Base-by-base conservation (phyloP, 2,113 vertebrate genomes). In the Petrocephalus microphthalmus region DNA sequence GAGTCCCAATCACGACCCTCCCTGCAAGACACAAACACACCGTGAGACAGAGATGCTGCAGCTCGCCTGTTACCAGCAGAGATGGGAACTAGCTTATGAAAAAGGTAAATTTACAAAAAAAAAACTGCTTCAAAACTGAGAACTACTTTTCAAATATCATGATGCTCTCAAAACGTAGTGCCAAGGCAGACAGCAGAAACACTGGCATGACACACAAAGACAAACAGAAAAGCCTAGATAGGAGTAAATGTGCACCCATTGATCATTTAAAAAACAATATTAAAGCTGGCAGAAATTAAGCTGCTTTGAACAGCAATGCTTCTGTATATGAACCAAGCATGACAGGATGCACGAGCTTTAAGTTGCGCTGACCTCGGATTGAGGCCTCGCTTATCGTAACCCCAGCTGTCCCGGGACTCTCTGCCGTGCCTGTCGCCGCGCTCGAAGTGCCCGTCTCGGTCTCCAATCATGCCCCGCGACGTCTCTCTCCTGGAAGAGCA, bases 391-490 rank as follows among this genome's bases (percentile, higher is more conserved):
- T 97, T 97, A 91, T 98, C 97, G 0, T 96, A 97, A 0, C 96
- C 92, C 97, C 97, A 99, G 13, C 94, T 91, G 0, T 98, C 97
- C 0, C 97, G 93, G 0, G 96, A 94, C 5, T 99, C 97, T 86
- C 97, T 95, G 17, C 96, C 93, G 2, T 98, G 97, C 49, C 96
- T 95, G 2, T 99, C 97, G 0, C 94, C 95, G n/a, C 96, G 94
- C n/a, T 98, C 97, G 87, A 98, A 99, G 90, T 98, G 96, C 97
- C 93, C 90, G 20, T 97, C 97, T 90, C 96, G 91, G 88, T 97
- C 97, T 86, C 94, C 95, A 29, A 95, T 95, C 86, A 96, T 87
- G 33, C 95, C 93, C 87, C 98, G 95, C 0, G 96, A 33, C 20
- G 94, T 92, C 2, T 97, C 97, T 87, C 97, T 96, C 93, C 96